Evolutionary conservation across 2,888 invertebrate genomes (phyloP).

Genomic region (Erebia palarica): DNA sequence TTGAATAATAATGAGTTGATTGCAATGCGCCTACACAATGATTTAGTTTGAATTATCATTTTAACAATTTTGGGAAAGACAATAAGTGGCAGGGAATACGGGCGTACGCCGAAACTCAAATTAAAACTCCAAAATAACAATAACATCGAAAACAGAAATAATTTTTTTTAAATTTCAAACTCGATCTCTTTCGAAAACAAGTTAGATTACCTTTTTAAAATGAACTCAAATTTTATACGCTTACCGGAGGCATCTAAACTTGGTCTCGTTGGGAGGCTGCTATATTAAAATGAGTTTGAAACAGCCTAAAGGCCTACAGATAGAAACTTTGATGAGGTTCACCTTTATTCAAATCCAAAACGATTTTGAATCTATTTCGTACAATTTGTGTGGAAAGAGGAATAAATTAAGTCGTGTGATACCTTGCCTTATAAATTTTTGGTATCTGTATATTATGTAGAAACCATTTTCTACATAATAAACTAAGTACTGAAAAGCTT

Average conservation of each 20-base stretch:
- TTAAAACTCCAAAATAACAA: too few relatives aligned
- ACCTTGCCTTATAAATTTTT: not conserved
- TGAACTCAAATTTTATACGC: slow-evolving; percentile 11
- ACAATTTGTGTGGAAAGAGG: not conserved
- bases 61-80: too few relatives aligned
- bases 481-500: too few relatives aligned
- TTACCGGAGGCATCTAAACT: slow-evolving; percentile 1
- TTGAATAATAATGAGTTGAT: not conserved
- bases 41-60: too few relatives aligned
- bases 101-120: too few relatives aligned
- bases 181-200: not conserved
- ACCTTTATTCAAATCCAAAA: slow-evolving; percentile 19
- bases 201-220: slow-evolving; percentile 15
- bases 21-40: too few relatives aligned
- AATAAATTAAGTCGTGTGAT: not conserved
- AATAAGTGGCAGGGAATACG: too few relatives aligned
- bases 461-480: too few relatives aligned
- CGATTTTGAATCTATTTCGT: not conserved
- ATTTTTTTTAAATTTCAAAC: not conserved
- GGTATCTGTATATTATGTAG: too few relatives aligned
- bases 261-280: slow-evolving; percentile 2
- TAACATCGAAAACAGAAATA: not conserved
- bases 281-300: slow-evolving; percentile 22
- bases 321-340: slow-evolving; percentile 26
- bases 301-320: slow-evolving; percentile 21